Evolutionary conservation across 2,888 invertebrate genomes (phyloP).

Genomic region (Microctonus hyperodae): DNA sequence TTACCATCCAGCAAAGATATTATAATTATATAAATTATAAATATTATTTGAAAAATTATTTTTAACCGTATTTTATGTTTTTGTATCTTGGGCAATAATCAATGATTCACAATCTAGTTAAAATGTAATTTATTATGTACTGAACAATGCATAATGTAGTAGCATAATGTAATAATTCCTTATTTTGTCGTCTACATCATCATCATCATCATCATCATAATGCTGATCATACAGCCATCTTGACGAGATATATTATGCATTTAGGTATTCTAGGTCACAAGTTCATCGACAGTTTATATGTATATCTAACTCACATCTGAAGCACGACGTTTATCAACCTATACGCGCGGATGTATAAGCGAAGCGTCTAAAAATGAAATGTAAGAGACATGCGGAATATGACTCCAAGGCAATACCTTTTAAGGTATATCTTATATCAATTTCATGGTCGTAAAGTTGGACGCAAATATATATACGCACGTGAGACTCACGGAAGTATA

Average conservation of each 20-base stretch:
- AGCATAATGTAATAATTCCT: background rate
- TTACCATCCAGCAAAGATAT: too few relatives aligned
- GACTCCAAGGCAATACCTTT: background rate
- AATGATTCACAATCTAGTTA: too few relatives aligned
- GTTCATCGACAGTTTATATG: constrained; percentile 1
- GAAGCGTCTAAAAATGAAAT: constrained; percentile 4
- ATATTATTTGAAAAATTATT: too few relatives aligned
- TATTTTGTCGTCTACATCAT: background rate
- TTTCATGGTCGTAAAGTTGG: constrained; percentile 4
- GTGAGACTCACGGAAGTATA: background rate
- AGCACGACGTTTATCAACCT: background rate
- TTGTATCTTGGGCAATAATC: too few relatives aligned
- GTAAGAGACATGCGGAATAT: constrained; percentile 1
- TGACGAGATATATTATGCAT: background rate
- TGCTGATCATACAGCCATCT: background rate
- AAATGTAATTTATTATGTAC: background rate
- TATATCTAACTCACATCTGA: background rate
- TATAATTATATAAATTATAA: too few relatives aligned
- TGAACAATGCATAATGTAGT: background rate
- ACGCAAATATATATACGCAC: background rate
- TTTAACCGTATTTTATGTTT: too few relatives aligned
- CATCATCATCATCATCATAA: too few relatives aligned
- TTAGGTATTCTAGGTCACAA: background rate
- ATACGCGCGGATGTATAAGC: too few relatives aligned
- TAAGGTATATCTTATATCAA: constrained; percentile 8